These are phyloP conservation scores for Emys orbicularis DNA, from an alignment of 2,797 vertebrate species.

Conservation along the genomic window DNA sequence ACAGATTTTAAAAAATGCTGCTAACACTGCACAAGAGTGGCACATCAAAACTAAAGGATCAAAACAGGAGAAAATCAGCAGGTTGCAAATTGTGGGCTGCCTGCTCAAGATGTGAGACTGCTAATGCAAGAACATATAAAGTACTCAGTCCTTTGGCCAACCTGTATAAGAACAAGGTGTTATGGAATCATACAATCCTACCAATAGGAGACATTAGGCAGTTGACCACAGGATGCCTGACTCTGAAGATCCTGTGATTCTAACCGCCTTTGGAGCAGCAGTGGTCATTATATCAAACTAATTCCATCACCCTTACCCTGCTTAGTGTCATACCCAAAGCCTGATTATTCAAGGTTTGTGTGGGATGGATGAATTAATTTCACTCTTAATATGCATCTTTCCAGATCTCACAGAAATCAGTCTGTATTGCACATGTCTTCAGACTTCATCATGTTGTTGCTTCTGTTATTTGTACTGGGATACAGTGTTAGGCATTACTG, in stretches of 20 bases:
- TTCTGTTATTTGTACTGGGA: not conserved
- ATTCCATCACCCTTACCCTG: not conserved
- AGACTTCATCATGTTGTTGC: not conserved
- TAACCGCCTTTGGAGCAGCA: not conserved
- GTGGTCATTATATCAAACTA: not conserved
- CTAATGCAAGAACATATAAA: not conserved
- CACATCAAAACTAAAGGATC: not conserved
- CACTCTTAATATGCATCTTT: not conserved
- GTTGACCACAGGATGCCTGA: not conserved
- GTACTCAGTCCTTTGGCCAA: too few species aligned
- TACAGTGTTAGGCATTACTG: fast-evolving
- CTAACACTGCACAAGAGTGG: not conserved
- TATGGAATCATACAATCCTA: too few species aligned
- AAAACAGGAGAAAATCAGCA: not conserved
- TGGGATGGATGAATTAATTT: not conserved
- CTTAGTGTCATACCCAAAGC: not conserved
- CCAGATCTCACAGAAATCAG: not conserved
- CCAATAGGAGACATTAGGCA: too few species aligned
- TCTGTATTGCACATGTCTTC: not conserved
- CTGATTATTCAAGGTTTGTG: not conserved
- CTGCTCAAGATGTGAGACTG: not conserved
- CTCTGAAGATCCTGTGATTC: not conserved
- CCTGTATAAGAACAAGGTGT: too few species aligned
- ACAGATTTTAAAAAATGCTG: not conserved
- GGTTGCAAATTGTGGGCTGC: not conserved